A percentile compares a stretch with the other conserved stretches of the same genome.
Evolutionary conservation across 2,888 invertebrate genomes (phyloP).

Genomic region (Muscina levida): DNA sequence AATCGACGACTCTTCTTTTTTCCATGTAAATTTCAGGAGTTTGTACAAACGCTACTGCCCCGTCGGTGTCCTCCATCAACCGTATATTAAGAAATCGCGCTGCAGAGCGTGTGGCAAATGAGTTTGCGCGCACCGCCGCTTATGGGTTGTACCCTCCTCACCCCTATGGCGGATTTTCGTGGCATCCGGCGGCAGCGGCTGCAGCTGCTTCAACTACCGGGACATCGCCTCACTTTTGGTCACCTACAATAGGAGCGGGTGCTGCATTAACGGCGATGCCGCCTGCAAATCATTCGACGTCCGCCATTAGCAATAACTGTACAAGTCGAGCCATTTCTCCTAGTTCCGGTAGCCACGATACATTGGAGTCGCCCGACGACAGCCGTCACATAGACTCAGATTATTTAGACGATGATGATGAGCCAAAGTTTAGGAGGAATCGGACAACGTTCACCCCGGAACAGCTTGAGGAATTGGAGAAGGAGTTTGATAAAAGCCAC

Average conservation of each 20-base stretch:
- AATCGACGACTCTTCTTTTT: slow-evolving; percentile 7
- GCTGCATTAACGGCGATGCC: slow-evolving; percentile 81
- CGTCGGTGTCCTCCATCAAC: slow-evolving; percentile 98
- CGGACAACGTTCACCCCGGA: slow-evolving; percentile 96
- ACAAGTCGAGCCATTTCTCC: slow-evolving; percentile 79
- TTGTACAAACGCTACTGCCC: slow-evolving; percentile 96
- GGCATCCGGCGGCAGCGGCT: slow-evolving; percentile 81
- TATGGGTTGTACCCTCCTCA: slow-evolving; percentile 92
- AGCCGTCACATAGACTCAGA: slow-evolving; percentile 84
- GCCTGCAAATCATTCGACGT: slow-evolving; percentile 82
- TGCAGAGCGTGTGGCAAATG: slow-evolving; percentile 96
- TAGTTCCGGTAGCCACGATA: slow-evolving; percentile 80
- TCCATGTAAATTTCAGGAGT: slow-evolving; percentile 85
- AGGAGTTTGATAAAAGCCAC: slow-evolving; percentile 97
- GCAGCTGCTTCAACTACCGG: slow-evolving; percentile 69
- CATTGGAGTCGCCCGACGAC: slow-evolving; percentile 79
- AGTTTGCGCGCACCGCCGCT: slow-evolving; percentile 95
- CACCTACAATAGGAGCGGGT: slow-evolving; percentile 75
- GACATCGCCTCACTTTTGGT: slow-evolving; percentile 72
- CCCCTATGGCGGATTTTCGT: slow-evolving; percentile 83
- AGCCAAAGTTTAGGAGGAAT: slow-evolving; percentile 95
- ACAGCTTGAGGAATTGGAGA: slow-evolving; percentile 95
- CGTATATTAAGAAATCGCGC: slow-evolving; percentile 96
- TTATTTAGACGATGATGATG: slow-evolving; percentile 88
- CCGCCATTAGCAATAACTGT: slow-evolving; percentile 80